A percentile compares a stretch with the other conserved stretches of the same genome.
Evolutionary conservation across 2,888 invertebrate species (phyloP).

Genomic region (Thysanoteuthis rhombus): DNA sequence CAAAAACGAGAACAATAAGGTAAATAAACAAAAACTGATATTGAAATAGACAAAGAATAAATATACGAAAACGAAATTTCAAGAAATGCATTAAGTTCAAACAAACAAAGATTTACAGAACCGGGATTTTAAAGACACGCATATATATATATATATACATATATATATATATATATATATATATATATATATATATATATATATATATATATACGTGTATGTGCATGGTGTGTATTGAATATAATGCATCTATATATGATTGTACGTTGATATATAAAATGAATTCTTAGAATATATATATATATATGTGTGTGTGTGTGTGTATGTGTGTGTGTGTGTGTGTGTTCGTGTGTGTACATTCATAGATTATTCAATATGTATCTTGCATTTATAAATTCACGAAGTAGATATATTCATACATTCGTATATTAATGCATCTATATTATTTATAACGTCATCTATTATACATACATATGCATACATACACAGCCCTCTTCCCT

Average conservation of each 20-base stretch:
- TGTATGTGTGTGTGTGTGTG: background rate
- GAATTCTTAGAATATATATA: too few species aligned
- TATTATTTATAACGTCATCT: background rate
- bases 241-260: too few species aligned
- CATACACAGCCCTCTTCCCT: too few species aligned
- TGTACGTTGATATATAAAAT: too few species aligned
- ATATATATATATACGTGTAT: background rate
- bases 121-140: background rate
- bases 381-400: too few species aligned
- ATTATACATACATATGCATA: background rate
- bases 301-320: background rate
- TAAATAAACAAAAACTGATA: background rate
- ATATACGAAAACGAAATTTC: background rate
- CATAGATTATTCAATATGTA: too few species aligned
- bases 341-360: background rate
- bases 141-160: background rate
- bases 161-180: background rate
- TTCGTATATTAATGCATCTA: background rate
- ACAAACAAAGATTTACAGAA: background rate
- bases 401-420: background rate
- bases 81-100: background rate
- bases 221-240: background rate
- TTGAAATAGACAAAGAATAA: background rate
- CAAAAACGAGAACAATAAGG: background rate
- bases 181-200: background rate